Evolutionary conservation across 2,888 invertebrate genomes (phyloP).

Genomic region (Hirtodrosophila alboralis): DNA sequence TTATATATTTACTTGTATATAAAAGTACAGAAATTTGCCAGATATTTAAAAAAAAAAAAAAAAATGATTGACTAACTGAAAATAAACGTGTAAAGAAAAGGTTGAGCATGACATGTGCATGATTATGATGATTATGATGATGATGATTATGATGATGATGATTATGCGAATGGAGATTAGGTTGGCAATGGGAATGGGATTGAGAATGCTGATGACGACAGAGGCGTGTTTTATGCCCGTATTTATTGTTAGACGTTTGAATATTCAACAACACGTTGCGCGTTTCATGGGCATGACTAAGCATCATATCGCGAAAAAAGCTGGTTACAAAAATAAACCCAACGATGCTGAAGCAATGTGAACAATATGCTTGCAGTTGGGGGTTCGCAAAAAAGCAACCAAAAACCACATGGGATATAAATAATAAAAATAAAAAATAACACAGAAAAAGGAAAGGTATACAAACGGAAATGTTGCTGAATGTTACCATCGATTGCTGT

Average conservation of each 20-base stretch:
- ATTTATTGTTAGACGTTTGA: conserved; percentile 65
- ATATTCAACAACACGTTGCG: conserved; percentile 40
- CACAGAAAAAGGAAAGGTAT: conserved; percentile 2
- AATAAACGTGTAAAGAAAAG: background rate
- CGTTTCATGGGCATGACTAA: conserved; percentile 67
- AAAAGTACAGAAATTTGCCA: conserved; percentile 25
- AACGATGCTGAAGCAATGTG: conserved; percentile 62
- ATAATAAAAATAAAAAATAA: conserved; percentile 14
- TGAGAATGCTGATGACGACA: conserved; percentile 11
- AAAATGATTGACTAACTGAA: conserved; percentile 44
- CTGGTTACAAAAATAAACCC: conserved; percentile 19
- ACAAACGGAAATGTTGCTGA: conserved; percentile 47
- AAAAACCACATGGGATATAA: too few species aligned
- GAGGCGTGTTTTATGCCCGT: conserved; percentile 30
- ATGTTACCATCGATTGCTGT: conserved; percentile 44
- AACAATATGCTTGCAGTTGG: conserved; percentile 45
- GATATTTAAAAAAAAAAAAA: too few species aligned
- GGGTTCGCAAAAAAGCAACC: conserved; percentile 19
- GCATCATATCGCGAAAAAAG: conserved; percentile 41
- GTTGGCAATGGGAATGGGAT: background rate
- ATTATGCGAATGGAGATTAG: too few species aligned
- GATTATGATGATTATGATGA: conserved; percentile 30
- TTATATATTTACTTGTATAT: background rate
- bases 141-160: conserved; percentile 1
- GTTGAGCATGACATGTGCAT: conserved; percentile 28